Conservation (phyloP, 2,888 invertebrate species). For the Sinohyriopsis cumingii region DNA sequence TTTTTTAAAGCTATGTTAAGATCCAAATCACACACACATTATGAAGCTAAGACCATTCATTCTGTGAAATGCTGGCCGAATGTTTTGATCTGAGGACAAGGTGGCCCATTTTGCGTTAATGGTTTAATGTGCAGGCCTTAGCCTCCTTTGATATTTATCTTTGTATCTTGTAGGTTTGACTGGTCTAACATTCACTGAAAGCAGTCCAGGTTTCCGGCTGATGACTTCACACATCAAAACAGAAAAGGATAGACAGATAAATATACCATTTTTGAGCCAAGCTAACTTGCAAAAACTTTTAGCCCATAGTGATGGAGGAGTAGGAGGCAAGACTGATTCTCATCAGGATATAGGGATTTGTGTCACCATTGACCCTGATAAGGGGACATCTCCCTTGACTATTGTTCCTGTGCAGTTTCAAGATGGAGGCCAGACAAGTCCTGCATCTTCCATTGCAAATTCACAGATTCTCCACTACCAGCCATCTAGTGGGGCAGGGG, state of each 20-base stretch:
- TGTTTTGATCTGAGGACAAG: too few relatives aligned
- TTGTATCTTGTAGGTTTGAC: too few relatives aligned
- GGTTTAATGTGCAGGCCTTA: too few relatives aligned
- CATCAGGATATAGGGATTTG: constrained; percentile 13
- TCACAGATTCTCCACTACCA: constrained; percentile 61
- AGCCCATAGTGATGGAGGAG: constrained; percentile 1
- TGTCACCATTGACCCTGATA: constrained; percentile 9
- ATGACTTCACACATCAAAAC: constrained; percentile 28
- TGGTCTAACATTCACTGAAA: too few relatives aligned
- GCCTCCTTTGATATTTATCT: too few relatives aligned
- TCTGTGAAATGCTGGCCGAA: too few relatives aligned
- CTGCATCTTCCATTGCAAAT: constrained; percentile 50
- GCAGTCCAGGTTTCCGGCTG: constrained; percentile 16
- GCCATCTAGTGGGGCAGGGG: constrained; percentile 60
- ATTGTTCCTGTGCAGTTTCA: constrained; percentile 40
- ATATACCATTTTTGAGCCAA: constrained; percentile 32
- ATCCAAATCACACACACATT: too few relatives aligned
- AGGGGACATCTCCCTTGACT: constrained; percentile 28
- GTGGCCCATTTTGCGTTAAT: too few relatives aligned
- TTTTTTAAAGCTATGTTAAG: too few relatives aligned
- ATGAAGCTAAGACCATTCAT: too few relatives aligned
- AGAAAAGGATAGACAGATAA: constrained; percentile 28
- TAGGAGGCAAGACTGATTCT: constrained; percentile 22
- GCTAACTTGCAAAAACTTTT: constrained; percentile 37
- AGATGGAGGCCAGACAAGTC: constrained; percentile 64